These are phyloP conservation scores for Calameuta filiformis DNA, from an alignment of 2,888 invertebrate species.

Conservation along the genomic window DNA sequence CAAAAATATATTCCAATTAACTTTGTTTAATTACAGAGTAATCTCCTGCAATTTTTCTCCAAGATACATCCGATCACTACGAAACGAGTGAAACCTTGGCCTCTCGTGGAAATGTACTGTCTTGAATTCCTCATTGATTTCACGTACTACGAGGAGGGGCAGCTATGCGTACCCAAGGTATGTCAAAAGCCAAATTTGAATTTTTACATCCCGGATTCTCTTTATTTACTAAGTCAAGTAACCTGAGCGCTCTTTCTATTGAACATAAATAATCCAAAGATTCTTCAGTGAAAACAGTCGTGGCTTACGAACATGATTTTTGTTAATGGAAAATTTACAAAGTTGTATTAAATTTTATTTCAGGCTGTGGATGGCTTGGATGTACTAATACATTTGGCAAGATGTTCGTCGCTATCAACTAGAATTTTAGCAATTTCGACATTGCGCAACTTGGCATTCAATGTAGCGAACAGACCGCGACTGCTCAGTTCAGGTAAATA, in stretches of 20 bases:
- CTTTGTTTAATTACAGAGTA: conserved; percentile 60
- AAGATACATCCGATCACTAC: conserved; percentile 69
- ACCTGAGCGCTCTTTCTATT: not conserved
- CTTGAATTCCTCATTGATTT: conserved; percentile 69
- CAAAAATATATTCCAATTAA: conserved; percentile 5
- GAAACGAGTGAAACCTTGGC: conserved; percentile 69
- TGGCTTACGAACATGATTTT: not conserved
- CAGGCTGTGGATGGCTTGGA: conserved; percentile 60
- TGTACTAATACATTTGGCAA: conserved; percentile 57
- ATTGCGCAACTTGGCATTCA: conserved; percentile 70
- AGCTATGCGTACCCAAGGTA: conserved; percentile 67
- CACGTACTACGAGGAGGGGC: conserved; percentile 70
- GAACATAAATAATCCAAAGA: not conserved
- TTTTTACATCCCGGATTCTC: not conserved
- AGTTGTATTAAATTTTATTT: not conserved
- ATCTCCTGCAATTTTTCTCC: conserved; percentile 65
- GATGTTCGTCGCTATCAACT: conserved; percentile 45
- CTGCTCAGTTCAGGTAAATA: conserved; percentile 67
- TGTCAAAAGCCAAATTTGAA: conserved; percentile 13
- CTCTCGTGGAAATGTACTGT: conserved; percentile 68
- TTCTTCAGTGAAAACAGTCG: not conserved
- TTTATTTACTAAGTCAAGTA: not conserved
- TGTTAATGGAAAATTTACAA: not conserved
- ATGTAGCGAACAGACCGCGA: conserved; percentile 68
- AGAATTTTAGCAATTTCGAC: conserved; percentile 66